Evolutionary conservation across 2,888 invertebrate species (phyloP).

Genomic region (Galerucella calmariensis): DNA sequence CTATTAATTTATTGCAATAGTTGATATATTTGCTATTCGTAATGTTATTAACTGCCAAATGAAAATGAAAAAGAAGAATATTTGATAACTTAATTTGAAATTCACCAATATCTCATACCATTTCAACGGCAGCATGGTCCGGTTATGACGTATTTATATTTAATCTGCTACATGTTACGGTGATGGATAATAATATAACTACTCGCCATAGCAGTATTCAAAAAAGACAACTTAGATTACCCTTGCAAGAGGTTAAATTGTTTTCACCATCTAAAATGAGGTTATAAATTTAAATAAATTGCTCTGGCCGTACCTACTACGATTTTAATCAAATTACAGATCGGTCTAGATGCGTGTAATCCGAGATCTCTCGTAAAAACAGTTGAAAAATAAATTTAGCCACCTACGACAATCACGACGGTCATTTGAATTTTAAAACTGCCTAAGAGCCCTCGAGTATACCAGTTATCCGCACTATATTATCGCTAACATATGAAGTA

Average conservation of each 20-base stretch:
- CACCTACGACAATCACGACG: constrained; percentile 51
- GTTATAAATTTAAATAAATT: constrained; percentile 47
- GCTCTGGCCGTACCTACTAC: constrained; percentile 43
- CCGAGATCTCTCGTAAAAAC: constrained; percentile 53
- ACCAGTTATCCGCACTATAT: constrained; percentile 17
- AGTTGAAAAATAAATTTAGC: constrained; percentile 53
- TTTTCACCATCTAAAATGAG: constrained; percentile 11
- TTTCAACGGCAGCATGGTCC: too few species aligned
- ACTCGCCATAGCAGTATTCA: not conserved
- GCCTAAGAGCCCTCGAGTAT: constrained; percentile 25
- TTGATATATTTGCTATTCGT: too few species aligned
- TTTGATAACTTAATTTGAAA: too few species aligned
- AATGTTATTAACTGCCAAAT: too few species aligned
- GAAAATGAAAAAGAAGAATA: too few species aligned
- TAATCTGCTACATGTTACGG: too few species aligned
- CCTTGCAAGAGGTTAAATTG: constrained; percentile 14
- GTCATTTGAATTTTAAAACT: constrained; percentile 44
- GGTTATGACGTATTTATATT: too few species aligned
- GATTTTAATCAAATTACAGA: constrained; percentile 50
- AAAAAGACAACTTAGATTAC: constrained; percentile 1
- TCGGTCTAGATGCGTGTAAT: constrained; percentile 49
- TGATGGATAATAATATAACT: not conserved
- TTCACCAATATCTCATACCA: too few species aligned
- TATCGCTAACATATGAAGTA: constrained; percentile 15
- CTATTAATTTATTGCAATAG: too few species aligned